Percentiles rank a stretch among this genome's conserved stretches.
Conservation (phyloP, 2,113 vertebrate genomes). For the Erythrocercus mccallii region DNA sequence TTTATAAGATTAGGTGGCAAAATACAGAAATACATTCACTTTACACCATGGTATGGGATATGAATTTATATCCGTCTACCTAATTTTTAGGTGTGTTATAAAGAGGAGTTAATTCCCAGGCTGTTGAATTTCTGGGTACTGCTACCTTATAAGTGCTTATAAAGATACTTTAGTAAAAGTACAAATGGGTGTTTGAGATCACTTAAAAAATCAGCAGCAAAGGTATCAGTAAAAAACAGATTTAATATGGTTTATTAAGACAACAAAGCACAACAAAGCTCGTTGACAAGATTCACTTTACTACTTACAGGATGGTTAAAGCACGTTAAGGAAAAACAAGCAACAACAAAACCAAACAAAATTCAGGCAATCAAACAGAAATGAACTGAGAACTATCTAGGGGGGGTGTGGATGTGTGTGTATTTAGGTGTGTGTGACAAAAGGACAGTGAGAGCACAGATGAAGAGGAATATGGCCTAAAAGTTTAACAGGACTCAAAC, state of each 20-base stretch:
- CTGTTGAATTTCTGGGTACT: not conserved
- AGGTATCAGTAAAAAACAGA: not conserved
- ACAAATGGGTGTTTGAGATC: not conserved
- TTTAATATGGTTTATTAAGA: not conserved
- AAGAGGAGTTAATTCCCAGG: not conserved
- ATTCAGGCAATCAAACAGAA: not conserved
- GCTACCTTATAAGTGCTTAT: not conserved
- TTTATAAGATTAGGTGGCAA: not conserved
- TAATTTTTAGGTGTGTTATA: not conserved
- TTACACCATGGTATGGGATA: not conserved
- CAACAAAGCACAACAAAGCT: not conserved
- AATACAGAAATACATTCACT: not conserved
- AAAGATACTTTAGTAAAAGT: not conserved
- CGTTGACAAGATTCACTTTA: not conserved
- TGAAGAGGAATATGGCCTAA: fast-evolving
- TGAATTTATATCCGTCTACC: not conserved
- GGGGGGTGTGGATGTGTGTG: fast-evolving
- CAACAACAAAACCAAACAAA: not conserved
- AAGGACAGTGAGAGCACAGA: not conserved
- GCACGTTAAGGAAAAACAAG: not conserved
- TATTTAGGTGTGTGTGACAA: not conserved
- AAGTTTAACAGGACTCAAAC: not conserved
- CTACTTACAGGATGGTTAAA: not conserved
- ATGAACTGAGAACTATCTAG: not conserved
- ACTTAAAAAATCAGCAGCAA: not conserved